Conservation (phyloP, 2,888 invertebrate genomes). For the Metopia argyrocephala region DNA sequence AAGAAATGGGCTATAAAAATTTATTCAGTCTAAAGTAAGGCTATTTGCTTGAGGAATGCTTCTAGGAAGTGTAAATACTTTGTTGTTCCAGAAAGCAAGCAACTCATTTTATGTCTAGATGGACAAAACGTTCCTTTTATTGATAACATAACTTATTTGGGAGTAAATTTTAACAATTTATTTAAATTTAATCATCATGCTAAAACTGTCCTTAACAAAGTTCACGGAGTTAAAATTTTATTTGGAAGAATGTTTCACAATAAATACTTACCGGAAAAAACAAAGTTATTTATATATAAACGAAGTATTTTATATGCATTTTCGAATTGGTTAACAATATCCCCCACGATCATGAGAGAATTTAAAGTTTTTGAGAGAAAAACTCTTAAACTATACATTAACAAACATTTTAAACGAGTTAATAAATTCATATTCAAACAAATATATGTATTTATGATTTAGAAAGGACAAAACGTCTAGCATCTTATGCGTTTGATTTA, state of each 20-base stretch:
- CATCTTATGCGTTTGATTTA: too few relatives aligned
- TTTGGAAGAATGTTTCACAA: background rate
- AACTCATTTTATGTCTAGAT: background rate
- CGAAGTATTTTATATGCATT: too few relatives aligned
- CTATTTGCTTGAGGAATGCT: too few relatives aligned
- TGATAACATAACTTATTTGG: constrained; percentile 7
- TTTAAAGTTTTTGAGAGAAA: background rate
- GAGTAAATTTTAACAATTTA: background rate
- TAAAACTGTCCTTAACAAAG: background rate
- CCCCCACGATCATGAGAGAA: background rate
- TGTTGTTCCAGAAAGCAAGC: background rate
- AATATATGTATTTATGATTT: background rate
- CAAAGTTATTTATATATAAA: too few relatives aligned
- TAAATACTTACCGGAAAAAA: too few relatives aligned
- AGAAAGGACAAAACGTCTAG: background rate
- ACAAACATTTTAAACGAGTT: background rate
- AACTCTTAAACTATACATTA: background rate
- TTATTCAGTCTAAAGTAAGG: too few relatives aligned
- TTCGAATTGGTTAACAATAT: too few relatives aligned
- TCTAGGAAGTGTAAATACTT: too few relatives aligned
- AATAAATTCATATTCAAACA: background rate
- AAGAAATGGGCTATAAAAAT: too few relatives aligned
- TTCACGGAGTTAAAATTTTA: background rate
- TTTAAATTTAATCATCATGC: constrained; percentile 10
- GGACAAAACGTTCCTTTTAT: background rate